phyloP scores from a whole-genome alignment of 2,797 vertebrate genomes.

The Pempheris klunzingeri region DNA sequence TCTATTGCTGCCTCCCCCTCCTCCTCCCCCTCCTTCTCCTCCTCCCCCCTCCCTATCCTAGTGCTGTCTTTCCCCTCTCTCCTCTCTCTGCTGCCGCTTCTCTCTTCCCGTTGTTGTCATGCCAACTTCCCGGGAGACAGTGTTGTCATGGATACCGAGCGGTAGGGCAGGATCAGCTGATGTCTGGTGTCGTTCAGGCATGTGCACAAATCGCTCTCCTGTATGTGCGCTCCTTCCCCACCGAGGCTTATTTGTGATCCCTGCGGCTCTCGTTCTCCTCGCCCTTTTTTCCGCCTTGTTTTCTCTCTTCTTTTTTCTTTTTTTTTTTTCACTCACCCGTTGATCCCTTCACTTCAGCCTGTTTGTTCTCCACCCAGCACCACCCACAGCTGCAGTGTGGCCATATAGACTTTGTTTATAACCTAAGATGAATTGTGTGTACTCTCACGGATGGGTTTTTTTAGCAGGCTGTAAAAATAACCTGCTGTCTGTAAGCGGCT shows the following conservation, averaged over 20 bases:
- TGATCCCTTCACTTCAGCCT: neutral
- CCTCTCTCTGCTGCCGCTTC: slow-evolving; percentile 49
- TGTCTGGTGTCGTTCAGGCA: slow-evolving; percentile 86
- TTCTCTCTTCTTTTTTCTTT: neutral
- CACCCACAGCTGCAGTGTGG: slow-evolving; percentile 1
- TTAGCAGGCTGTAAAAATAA: neutral
- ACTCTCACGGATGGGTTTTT: too few relatives aligned
- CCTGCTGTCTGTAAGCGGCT: neutral
- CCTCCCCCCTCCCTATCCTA: slow-evolving; percentile 46
- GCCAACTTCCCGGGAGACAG: slow-evolving; percentile 88
- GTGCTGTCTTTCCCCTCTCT: slow-evolving; percentile 34
- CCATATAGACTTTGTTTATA: neutral
- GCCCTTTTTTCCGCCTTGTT: neutral
- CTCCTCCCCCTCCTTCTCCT: slow-evolving; percentile 5
- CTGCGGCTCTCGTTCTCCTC: slow-evolving; percentile 18
- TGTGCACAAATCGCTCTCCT: slow-evolving; percentile 75
- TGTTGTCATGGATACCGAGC: slow-evolving; percentile 92
- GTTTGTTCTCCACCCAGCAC: neutral
- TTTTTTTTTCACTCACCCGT: slow-evolving; percentile 2
- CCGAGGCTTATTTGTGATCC: slow-evolving; percentile 38
- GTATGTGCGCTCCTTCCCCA: slow-evolving; percentile 42
- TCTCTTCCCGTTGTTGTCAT: slow-evolving; percentile 81
- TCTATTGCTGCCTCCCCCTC: slow-evolving; percentile 32
- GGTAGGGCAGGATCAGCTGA: slow-evolving; percentile 90
- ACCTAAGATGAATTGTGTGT: neutral